A percentile compares a stretch with the other conserved stretches of the same genome.
phyloP scores from a whole-genome alignment of 2,797 vertebrate genomes.

The Xenentodon cancila region DNA sequence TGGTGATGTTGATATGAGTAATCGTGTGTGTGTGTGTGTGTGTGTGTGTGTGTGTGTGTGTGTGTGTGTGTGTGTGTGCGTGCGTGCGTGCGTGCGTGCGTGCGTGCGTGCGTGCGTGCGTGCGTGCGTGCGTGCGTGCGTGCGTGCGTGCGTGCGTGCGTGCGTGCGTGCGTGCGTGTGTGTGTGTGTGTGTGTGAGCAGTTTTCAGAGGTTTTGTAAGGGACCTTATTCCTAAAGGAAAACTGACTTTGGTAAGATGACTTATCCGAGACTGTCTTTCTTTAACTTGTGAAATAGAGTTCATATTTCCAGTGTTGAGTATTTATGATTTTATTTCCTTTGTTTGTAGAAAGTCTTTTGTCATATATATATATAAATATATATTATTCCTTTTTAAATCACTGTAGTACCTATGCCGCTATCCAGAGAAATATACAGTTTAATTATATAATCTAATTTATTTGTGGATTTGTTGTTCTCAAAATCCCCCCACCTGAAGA shows the following conservation, averaged over 20 bases:
- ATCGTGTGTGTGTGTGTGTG: background rate
- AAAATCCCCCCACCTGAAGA: conserved; percentile 37
- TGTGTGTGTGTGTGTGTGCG: background rate
- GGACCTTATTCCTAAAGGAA: conserved; percentile 73
- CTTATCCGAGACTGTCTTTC: conserved; percentile 69
- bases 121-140: no score
- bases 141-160: no score
- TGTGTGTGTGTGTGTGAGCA: conserved; percentile 9
- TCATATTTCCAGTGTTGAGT: conserved; percentile 64
- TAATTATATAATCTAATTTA: conserved; percentile 65
- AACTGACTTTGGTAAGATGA: conserved; percentile 69
- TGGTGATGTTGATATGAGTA: conserved; percentile 42
- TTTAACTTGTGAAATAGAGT: conserved; percentile 72
- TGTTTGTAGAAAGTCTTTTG: conserved; percentile 44
- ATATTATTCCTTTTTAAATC: conserved; percentile 27
- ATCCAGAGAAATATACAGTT: conserved; percentile 40
- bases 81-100: no score
- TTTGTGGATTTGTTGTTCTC: conserved; percentile 61
- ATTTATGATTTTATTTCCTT: conserved; percentile 74
- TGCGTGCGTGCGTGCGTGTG: no score
- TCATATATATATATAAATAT: conserved; percentile 22
- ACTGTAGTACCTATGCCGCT: conserved; percentile 46
- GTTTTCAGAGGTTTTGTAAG: conserved; percentile 62
- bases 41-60: conserved; percentile 5
- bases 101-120: no score